A percentile compares a stretch with the other conserved stretches of the same genome.
Evolutionary conservation across 1,140 invertebrate species (phyloP).

Genomic region (Tetragonula clypearis): DNA sequence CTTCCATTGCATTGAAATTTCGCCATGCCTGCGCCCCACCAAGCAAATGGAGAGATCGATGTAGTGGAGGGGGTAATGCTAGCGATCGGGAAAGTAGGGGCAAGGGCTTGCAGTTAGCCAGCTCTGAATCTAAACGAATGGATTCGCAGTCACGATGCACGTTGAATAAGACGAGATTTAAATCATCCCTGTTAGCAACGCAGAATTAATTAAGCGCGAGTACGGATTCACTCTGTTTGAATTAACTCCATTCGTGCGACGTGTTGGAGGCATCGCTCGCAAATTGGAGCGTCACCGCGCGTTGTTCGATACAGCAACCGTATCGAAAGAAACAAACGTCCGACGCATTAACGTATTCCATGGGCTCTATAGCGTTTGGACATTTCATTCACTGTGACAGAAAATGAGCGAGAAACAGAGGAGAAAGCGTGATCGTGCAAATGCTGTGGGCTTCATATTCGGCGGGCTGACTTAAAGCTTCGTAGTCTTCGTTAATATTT

Average conservation of each 20-base stretch:
- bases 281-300: background rate
- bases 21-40: no score
- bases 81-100: no score
- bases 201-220: slow-evolving; percentile 4
- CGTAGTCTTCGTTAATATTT: background rate
- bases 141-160: background rate
- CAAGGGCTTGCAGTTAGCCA: no score
- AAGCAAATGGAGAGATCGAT: no score
- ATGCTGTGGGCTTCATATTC: slow-evolving; percentile 1
- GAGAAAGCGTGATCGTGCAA: no score
- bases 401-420: no score
- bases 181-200: slow-evolving; percentile 8
- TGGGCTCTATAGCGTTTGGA: background rate
- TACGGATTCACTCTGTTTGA: slow-evolving; percentile 15
- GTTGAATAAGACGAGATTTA: background rate
- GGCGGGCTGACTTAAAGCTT: background rate
- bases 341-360: slow-evolving; percentile 28
- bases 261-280: slow-evolving; percentile 5
- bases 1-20: no score
- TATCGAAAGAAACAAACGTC: slow-evolving; percentile 26
- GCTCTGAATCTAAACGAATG: background rate
- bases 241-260: background rate
- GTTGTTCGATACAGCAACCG: background rate
- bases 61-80: no score
- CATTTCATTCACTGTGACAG: background rate